Conservation (phyloP, 1,140 invertebrate species). For the Dolichoris vasculosae region DNA sequence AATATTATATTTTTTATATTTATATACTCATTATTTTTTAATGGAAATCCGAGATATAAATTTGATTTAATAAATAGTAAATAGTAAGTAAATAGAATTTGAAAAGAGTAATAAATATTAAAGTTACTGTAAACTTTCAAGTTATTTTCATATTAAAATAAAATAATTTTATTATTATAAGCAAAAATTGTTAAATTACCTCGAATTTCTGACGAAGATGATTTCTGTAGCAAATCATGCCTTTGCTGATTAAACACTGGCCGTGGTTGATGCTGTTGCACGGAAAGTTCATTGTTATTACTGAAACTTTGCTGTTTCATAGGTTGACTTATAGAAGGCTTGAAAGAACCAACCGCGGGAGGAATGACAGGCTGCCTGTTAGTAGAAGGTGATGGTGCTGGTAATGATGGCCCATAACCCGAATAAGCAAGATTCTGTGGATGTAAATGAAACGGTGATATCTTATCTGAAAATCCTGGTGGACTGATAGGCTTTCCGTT, state of each 20-base stretch:
- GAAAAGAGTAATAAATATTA: no score
- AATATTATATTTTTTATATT: no score
- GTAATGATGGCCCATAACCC: constrained; percentile 58
- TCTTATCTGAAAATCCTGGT: constrained; percentile 57
- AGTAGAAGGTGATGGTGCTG: neutral
- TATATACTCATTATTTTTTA: no score
- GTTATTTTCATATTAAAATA: no score
- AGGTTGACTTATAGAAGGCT: neutral
- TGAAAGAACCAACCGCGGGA: neutral
- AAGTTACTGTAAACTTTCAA: no score
- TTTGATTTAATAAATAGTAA: no score
- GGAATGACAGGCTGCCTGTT: neutral
- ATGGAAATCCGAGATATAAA: no score
- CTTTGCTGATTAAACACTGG: neutral
- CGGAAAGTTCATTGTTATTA: neutral
- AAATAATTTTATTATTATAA: no score
- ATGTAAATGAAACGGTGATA: constrained; percentile 42
- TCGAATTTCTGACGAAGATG: neutral
- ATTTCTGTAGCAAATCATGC: constrained; percentile 24
- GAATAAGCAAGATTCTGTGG: constrained; percentile 67
- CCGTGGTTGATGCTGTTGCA: neutral
- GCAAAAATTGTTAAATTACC: neutral
- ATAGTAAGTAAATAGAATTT: no score
- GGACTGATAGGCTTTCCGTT: constrained; percentile 52
- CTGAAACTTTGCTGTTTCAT: constrained; percentile 19